These are phyloP conservation scores for Picathartes gymnocephalus DNA, from an alignment of 2,113 vertebrate genomes.

Conservation along the genomic window DNA sequence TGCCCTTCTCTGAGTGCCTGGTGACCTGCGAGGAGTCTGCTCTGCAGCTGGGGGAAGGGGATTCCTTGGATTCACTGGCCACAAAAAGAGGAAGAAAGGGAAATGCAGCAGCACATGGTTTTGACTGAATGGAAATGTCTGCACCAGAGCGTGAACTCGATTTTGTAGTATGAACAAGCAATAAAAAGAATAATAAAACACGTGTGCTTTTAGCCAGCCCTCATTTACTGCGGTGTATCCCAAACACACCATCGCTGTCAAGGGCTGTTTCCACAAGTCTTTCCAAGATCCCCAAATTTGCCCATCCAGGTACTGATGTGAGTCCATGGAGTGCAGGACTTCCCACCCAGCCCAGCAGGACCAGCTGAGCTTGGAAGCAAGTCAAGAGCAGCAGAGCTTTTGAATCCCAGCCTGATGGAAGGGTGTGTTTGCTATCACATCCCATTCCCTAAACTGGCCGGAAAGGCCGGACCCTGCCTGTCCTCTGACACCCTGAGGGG, in stretches of 20 bases:
- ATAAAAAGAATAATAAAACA: neutral
- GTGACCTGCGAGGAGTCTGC: neutral
- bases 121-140: neutral
- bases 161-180: neutral
- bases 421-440: neutral
- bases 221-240: fast-evolving
- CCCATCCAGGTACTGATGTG: neutral
- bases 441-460: neutral
- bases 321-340: neutral
- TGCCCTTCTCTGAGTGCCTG: neutral
- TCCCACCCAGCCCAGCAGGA: neutral
- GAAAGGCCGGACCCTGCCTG: neutral
- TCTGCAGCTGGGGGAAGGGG: neutral
- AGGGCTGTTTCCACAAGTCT: neutral
- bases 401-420: neutral
- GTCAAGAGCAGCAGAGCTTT: neutral
- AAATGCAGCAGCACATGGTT: neutral
- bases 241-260: neutral
- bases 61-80: neutral
- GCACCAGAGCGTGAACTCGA: neutral
- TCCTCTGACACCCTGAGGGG: neutral
- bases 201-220: neutral
- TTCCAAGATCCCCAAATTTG: neutral
- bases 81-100: neutral
- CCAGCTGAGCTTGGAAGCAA: neutral